These are phyloP conservation scores for Lophotis ruficrista DNA, from an alignment of 2,113 vertebrate species.

Conservation along the genomic window DNA sequence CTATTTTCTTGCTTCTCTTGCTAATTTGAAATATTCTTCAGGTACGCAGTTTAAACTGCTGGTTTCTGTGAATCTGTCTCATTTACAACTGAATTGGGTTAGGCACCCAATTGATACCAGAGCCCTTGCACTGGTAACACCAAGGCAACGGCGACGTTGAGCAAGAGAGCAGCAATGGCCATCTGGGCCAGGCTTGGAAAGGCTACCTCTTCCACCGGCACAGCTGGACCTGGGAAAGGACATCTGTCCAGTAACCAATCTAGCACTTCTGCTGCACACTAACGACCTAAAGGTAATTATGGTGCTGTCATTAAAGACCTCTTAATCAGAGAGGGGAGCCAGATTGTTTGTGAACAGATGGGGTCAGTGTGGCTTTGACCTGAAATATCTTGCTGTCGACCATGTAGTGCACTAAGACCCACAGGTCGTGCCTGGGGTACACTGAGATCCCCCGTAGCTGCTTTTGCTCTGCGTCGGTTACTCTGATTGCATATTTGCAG, in stretches of 20 bases:
- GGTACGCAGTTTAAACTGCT: neutral
- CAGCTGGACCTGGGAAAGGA: neutral
- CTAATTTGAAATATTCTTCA: neutral
- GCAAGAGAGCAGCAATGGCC: neutral
- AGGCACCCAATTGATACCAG: neutral
- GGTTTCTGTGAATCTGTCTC: neutral
- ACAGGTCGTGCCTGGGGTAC: neutral
- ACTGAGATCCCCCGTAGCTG: neutral
- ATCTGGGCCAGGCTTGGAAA: neutral
- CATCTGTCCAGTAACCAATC: neutral
- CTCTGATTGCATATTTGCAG: neutral
- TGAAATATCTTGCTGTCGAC: neutral
- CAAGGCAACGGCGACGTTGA: accelerated
- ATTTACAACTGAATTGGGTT: neutral
- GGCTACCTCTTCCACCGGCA: neutral
- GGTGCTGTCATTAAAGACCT: neutral
- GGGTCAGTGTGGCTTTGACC: neutral
- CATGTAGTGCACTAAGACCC: neutral
- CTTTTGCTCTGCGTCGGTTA: neutral
- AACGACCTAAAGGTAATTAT: neutral
- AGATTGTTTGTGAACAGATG: neutral
- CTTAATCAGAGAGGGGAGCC: neutral
- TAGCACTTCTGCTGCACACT: neutral
- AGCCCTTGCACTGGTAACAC: neutral
- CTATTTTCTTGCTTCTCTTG: neutral